Base-by-base conservation (phyloP, 2,113 vertebrate genomes). In the Microtus ochrogaster region DNA sequence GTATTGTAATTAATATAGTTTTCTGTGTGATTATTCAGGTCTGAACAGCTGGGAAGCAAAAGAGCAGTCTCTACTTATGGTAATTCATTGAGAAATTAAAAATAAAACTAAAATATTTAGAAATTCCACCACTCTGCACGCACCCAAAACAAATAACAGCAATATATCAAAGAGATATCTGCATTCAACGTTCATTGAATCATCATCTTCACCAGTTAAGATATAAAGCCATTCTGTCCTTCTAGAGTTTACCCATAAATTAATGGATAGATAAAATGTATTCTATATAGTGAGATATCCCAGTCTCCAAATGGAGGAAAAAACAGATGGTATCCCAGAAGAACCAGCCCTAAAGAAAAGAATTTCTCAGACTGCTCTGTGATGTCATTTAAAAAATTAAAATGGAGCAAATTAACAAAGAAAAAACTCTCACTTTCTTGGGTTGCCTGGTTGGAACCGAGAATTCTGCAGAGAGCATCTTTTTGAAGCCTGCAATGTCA, bases 311-410 rank as follows among this genome's bases (percentile, higher is more conserved):
- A 78, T n/a, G n/a, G 63, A 17, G 47, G 36, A 55, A 88, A 84
- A 79, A 76, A 63, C 24, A 33, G 12, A 66, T 39, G 30, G 61
- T 89, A 36, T 39, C 47, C 66, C 3, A 26, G 30, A 68, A 89
- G 39, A 94, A 86, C 26, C 28, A 17, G 30, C 30, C 24, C 14
- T 39, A 87, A 91, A 83, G 41, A 70, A 81, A 87, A 13, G 17
- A 82, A 89, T 73, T 41, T 52, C 89, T 47, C 63, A 49, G 83
- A 17, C 30, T 66, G 58, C 7, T 76, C 76, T 91, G 66, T 84
- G 84, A 85, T 88, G 82, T 66, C n/a, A 21, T 93, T 85, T 90
- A 33, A 90, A 88, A 58, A 76, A 44, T 19, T 33, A 47, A 66
- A 93, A 92, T 6, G 1, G 76, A 76, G 39, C 36, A 89, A 83